Percentiles rank a stretch among this genome's conserved stretches.
Evolutionary conservation across 2,113 vertebrate genomes (phyloP).

Genomic region (Hypanus sabinus): DNA sequence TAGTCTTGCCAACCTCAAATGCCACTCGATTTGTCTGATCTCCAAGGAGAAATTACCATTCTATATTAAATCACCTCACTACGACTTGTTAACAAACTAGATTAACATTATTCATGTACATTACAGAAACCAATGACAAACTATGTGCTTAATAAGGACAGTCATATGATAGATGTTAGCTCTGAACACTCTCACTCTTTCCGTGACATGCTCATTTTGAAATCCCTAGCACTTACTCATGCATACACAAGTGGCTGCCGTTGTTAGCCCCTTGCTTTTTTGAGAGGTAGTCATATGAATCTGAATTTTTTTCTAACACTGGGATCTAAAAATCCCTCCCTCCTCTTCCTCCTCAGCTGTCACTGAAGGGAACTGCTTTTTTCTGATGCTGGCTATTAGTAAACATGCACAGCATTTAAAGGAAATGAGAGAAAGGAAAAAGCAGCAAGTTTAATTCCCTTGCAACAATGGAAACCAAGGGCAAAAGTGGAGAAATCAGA

Average conservation of each 20-base stretch:
- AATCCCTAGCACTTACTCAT: conserved; percentile 18
- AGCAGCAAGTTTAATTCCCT: neutral
- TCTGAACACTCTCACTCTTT: conserved; percentile 11
- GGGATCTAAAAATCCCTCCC: neutral
- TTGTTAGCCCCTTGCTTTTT: conserved; percentile 12
- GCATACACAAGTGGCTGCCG: neutral
- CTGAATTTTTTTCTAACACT: neutral
- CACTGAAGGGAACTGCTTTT: neutral
- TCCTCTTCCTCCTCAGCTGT: too few relatives aligned
- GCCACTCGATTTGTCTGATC: neutral
- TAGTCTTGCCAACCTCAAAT: neutral
- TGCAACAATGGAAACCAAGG: neutral
- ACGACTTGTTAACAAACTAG: conserved; percentile 22
- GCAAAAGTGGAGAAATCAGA: neutral
- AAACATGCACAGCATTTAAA: neutral
- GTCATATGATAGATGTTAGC: conserved; percentile 16
- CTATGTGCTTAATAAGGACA: conserved; percentile 26
- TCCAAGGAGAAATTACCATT: conserved; percentile 33
- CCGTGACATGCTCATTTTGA: conserved; percentile 24
- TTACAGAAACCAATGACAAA: neutral
- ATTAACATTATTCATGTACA: conserved; percentile 20
- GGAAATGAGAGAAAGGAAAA: neutral
- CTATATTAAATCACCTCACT: conserved; percentile 32
- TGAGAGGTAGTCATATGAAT: neutral
- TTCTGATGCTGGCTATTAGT: too few relatives aligned